Conservation (phyloP, 2,888 invertebrate genomes). For the Ceraclea dissimilis region DNA sequence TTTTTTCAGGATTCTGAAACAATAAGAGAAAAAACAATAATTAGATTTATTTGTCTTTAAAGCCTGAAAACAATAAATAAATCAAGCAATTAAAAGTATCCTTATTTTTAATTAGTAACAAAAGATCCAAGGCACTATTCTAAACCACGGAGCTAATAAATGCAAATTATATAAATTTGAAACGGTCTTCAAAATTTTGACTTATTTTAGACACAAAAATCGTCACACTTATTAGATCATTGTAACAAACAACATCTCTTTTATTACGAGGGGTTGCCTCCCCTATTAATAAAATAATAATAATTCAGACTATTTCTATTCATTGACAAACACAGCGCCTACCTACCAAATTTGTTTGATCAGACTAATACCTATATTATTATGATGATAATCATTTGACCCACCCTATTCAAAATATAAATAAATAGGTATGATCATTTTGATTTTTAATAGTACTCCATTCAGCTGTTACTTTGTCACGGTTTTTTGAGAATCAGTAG, state of each 20-base stretch:
- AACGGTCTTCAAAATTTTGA: too few relatives aligned
- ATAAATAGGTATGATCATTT: background rate
- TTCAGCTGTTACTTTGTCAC: background rate
- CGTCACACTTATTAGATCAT: background rate
- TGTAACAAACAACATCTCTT: background rate
- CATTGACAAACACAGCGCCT: constrained; percentile 11
- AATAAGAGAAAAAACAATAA: constrained; percentile 18
- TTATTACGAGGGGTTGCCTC: background rate
- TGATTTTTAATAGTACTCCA: too few relatives aligned
- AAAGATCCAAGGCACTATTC: too few relatives aligned
- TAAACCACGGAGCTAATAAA: too few relatives aligned
- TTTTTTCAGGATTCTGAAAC: constrained; percentile 25
- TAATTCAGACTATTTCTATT: constrained; percentile 1
- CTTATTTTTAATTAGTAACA: background rate
- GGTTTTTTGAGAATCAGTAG: constrained; percentile 1
- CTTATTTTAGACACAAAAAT: too few relatives aligned
- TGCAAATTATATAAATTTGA: too few relatives aligned
- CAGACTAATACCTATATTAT: constrained; percentile 19
- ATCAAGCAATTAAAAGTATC: background rate
- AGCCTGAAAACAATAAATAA: background rate
- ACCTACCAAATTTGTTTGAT: constrained; percentile 17
- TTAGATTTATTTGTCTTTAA: background rate
- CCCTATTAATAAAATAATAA: background rate
- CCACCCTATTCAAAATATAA: background rate
- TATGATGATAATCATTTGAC: constrained; percentile 1